Percentiles rank a stretch among this genome's conserved stretches.
Evolutionary conservation across 2,888 invertebrate genomes (phyloP).

Genomic region (Drosophila subquinaria): DNA sequence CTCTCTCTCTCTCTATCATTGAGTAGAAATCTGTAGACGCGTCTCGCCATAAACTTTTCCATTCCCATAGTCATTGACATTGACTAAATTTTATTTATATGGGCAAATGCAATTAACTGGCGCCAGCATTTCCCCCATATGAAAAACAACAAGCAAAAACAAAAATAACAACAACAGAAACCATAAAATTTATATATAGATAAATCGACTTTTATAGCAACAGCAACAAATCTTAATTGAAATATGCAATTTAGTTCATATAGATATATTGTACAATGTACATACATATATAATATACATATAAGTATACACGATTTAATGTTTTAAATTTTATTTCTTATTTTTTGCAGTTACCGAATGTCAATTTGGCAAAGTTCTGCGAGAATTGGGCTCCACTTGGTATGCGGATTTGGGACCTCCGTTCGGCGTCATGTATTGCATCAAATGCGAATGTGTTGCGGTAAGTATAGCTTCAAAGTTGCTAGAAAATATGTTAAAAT

Average conservation of each 20-base stretch:
- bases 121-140: slow-evolving; percentile 50
- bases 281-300: neutral
- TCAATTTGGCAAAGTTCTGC: slow-evolving; percentile 94
- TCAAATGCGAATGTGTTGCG: slow-evolving; percentile 97
- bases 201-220: slow-evolving; percentile 30
- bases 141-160: slow-evolving; percentile 17
- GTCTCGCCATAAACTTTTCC: slow-evolving; percentile 11
- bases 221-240: slow-evolving; percentile 43
- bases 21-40: neutral
- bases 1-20: neutral
- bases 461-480: slow-evolving; percentile 88
- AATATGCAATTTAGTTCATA: slow-evolving; percentile 25
- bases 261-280: neutral
- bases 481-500: neutral
- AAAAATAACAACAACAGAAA: slow-evolving; percentile 1
- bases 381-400: slow-evolving; percentile 96
- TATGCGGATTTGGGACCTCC: slow-evolving; percentile 96
- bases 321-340: neutral
- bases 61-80: slow-evolving; percentile 44
- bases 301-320: slow-evolving; percentile 1
- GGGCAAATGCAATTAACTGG: slow-evolving; percentile 70
- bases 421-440: slow-evolving; percentile 97
- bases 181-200: slow-evolving; percentile 22
- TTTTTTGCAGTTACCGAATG: slow-evolving; percentile 91
- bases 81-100: slow-evolving; percentile 60